phyloP scores from a whole-genome alignment of 2,888 invertebrate species.

The Eucera pruinosa region DNA sequence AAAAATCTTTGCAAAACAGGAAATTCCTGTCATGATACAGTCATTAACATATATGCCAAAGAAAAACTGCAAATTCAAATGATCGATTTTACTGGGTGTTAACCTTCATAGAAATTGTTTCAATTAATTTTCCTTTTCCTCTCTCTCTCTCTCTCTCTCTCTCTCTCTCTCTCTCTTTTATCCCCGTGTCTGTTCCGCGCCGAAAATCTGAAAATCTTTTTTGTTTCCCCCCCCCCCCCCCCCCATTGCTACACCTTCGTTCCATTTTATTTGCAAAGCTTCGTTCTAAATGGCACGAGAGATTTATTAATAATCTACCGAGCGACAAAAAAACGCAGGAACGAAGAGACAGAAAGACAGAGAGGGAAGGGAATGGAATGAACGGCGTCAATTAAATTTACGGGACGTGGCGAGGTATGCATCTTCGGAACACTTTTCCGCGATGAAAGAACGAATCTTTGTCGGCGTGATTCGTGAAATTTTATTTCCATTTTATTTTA shows the following conservation, averaged over 20 bases:
- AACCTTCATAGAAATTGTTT: slow-evolving; percentile 10
- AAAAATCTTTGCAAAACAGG: not conserved
- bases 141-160: not conserved
- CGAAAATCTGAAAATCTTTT: slow-evolving; percentile 10
- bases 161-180: too few species aligned
- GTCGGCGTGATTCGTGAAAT: slow-evolving; percentile 20
- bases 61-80: slow-evolving; percentile 12
- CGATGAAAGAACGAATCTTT: slow-evolving; percentile 15
- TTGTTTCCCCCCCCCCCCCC: slow-evolving; percentile 5
- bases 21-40: not conserved
- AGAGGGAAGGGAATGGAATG: too few species aligned
- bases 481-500: slow-evolving; percentile 51
- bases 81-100: slow-evolving; percentile 8
- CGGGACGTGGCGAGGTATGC: slow-evolving; percentile 28
- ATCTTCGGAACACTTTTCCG: slow-evolving; percentile 34
- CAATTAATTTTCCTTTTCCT: slow-evolving; percentile 19
- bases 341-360: not conserved
- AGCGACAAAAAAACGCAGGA: slow-evolving; percentile 20
- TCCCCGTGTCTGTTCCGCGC: not conserved
- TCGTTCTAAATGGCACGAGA: slow-evolving; percentile 46
- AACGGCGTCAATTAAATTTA: slow-evolving; percentile 55
- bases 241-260: not conserved
- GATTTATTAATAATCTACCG: slow-evolving; percentile 57
- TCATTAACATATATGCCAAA: not conserved
- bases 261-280: slow-evolving; percentile 34